These are phyloP conservation scores for Cinclus mexicanus DNA, from an alignment of 2,113 vertebrate genomes.

Conservation along the genomic window DNA sequence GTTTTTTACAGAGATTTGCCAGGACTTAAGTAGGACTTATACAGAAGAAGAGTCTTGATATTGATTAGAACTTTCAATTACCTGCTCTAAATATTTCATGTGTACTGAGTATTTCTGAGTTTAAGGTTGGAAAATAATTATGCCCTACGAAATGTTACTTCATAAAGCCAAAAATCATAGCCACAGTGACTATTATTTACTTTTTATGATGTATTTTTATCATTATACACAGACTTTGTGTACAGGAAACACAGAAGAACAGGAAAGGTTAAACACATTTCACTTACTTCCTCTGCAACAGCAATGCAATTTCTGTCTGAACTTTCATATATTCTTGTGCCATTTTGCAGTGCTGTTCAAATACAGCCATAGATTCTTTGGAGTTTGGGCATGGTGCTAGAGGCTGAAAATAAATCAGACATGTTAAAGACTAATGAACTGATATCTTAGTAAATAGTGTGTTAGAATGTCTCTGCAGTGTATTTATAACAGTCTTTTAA, in stretches of 20 bases:
- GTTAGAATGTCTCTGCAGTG: slow-evolving; percentile 46
- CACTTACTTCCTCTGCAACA: slow-evolving; percentile 97
- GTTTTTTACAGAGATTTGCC: neutral
- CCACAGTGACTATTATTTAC: neutral
- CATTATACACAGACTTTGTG: neutral
- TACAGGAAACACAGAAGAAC: neutral
- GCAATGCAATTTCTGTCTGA: slow-evolving; percentile 96
- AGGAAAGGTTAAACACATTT: neutral
- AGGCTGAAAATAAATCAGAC: slow-evolving; percentile 84
- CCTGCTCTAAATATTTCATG: neutral
- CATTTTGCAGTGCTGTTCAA: slow-evolving; percentile 99
- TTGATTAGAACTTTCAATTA: neutral
- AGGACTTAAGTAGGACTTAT: neutral
- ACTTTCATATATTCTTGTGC: slow-evolving; percentile 99
- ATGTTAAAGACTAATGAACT: slow-evolving; percentile 68
- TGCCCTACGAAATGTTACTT: neutral
- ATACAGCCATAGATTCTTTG: slow-evolving; percentile 99
- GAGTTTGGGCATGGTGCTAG: slow-evolving; percentile 98
- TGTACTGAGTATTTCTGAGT: neutral
- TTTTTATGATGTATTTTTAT: neutral
- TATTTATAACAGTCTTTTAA: slow-evolving; percentile 68
- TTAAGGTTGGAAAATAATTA: neutral
- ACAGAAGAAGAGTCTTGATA: neutral
- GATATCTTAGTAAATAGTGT: slow-evolving; percentile 50
- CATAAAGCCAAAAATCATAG: neutral